Base-by-base conservation (phyloP, 2,888 invertebrate species). In the Encarsia formosa region DNA sequence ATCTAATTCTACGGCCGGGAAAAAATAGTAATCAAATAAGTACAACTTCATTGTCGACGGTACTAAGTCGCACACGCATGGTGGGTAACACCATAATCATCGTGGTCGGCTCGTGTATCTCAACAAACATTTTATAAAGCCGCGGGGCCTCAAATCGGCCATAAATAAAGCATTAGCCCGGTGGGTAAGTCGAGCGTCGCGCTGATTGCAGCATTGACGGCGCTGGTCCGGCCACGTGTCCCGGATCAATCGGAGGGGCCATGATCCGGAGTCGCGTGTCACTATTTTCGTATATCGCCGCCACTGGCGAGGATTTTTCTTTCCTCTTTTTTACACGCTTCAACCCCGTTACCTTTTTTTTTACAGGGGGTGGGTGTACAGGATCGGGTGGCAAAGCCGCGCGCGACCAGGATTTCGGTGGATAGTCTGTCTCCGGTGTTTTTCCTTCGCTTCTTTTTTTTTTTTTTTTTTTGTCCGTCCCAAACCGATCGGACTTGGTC, bases 201-300 rank as follows among this genome's bases (percentile, higher is more conserved):
- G 26, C 23, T 37, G 44, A 44, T 44, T 44, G 34, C 44, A 23
- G 34, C 20, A 34, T 47, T 39, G 47, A 47, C 29, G 42, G 26
- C 35, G 41, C n/a, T n/a, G n/a, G n/a, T n/a, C n/a, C n/a, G n/a
- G n/a, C 41, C 49, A 42, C 49, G 49, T 49, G 49, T 15, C 65
- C 52, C 61, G 68, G 73, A 73, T 73, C 73, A 73, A 70, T 71
- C 68, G 67, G 61, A 60, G 54, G 22, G 13, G 24, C n/a, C 8
- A 6, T 19, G 38, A 38, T 29, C 41, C 9, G 15, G 9, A 60
- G 64, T 59, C 73, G 71, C 71, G 71, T 71, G 73, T 65, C 67
- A 11, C 40, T 71, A 70, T 72, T 73, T 72, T 71, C 67, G 67
- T 71, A n/a, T n/a, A n/a, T 70, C 70, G 69, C 69, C 70, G 69